A percentile compares a stretch with the other conserved stretches of the same genome.
Conservation (phyloP, 2,113 vertebrate species). For the Lipotes vexillifer region DNA sequence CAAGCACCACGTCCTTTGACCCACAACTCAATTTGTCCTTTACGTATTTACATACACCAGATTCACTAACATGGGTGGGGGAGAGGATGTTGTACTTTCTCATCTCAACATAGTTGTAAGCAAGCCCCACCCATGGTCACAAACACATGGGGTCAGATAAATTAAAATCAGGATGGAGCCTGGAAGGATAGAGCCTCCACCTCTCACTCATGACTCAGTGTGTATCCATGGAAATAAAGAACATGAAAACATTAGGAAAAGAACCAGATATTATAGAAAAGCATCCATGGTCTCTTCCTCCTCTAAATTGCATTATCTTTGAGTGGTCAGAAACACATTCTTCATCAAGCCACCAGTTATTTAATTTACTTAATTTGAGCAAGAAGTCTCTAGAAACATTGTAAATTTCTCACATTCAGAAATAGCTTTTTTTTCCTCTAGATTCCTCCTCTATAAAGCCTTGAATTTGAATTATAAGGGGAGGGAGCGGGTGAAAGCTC, state of each 20-base stretch:
- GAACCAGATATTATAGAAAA: neutral
- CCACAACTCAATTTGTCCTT: neutral
- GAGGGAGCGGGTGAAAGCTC: neutral
- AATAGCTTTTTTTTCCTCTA: neutral
- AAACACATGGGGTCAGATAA: neutral
- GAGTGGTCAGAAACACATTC: neutral
- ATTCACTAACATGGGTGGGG: rapidly evolving
- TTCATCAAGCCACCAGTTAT: neutral
- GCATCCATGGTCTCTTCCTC: neutral
- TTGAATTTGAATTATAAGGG: neutral
- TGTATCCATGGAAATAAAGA: neutral
- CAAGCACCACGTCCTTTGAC: neutral
- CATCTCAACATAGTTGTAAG: neutral
- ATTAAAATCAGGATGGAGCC: neutral
- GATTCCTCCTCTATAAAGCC: neutral
- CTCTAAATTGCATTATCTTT: neutral
- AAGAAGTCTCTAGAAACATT: neutral
- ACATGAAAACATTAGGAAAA: neutral
- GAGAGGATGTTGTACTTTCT: rapidly evolving
- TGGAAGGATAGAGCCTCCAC: rapidly evolving
- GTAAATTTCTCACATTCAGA: neutral
- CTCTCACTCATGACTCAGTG: neutral
- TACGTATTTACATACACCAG: neutral
- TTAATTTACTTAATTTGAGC: neutral
- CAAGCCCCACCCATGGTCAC: neutral